These are phyloP conservation scores for Aphidius colemani DNA, from an alignment of 2,888 invertebrate genomes.

Conservation along the genomic window DNA sequence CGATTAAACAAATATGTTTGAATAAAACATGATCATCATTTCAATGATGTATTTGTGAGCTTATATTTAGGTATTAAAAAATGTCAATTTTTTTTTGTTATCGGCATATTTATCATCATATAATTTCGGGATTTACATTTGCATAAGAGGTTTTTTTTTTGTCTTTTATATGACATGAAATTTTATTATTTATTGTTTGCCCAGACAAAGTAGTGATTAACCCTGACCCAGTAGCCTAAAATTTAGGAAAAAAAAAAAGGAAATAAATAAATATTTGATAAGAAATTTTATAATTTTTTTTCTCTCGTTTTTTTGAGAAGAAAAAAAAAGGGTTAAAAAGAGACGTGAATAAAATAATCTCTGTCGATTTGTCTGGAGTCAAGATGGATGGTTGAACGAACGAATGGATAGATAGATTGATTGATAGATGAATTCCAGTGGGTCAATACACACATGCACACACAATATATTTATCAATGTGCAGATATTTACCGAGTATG, in stretches of 20 bases:
- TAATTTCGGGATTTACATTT: too few species aligned
- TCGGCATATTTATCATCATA: too few species aligned
- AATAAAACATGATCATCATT: too few species aligned
- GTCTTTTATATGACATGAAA: too few species aligned
- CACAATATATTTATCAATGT: constrained; percentile 17
- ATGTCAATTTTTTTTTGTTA: background rate
- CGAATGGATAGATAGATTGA: constrained; percentile 15
- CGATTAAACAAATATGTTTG: too few species aligned
- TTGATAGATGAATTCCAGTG: constrained; percentile 13
- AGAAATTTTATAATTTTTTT: background rate
- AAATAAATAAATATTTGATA: background rate
- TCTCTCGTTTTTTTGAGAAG: background rate
- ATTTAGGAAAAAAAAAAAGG: background rate
- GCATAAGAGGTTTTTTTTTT: too few species aligned
- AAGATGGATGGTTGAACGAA: constrained; percentile 10
- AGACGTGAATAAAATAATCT: constrained; percentile 11
- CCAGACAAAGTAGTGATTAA: background rate
- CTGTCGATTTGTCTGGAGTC: constrained; percentile 4
- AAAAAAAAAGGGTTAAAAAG: constrained; percentile 4
- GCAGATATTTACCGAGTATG: constrained; percentile 22
- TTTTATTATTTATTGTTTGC: too few species aligned
- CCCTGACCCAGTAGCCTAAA: constrained; percentile 5
- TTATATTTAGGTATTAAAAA: too few species aligned
- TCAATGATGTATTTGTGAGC: too few species aligned
- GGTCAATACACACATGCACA: constrained; percentile 18